Evolutionary conservation across 2,888 invertebrate genomes (phyloP).

Genomic region (Yponomeuta evonymella): DNA sequence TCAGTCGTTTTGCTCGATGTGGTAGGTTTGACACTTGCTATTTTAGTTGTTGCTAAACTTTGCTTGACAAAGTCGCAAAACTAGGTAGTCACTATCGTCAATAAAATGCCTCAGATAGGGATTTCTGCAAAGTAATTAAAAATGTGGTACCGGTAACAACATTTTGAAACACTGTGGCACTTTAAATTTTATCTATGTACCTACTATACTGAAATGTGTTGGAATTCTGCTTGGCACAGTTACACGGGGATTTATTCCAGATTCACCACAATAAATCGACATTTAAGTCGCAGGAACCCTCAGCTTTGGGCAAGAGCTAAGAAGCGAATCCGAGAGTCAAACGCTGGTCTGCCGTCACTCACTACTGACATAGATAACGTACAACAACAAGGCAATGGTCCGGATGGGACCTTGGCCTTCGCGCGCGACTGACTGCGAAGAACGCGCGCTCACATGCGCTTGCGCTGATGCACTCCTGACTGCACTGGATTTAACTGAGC

Average conservation of each 20-base stretch:
- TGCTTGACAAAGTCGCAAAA: constrained; percentile 52
- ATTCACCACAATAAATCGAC: background rate
- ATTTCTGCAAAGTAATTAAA: too few relatives aligned
- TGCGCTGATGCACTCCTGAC: constrained; percentile 55
- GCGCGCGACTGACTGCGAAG: constrained; percentile 59
- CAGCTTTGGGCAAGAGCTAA: background rate
- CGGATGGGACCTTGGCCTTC: constrained; percentile 62
- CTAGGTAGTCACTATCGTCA: constrained; percentile 18
- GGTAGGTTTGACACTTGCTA: too few relatives aligned
- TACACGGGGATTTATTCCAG: background rate
- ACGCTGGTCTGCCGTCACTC: background rate
- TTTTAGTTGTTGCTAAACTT: constrained; percentile 31
- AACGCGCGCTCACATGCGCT: constrained; percentile 46
- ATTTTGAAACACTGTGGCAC: too few relatives aligned
- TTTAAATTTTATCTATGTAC: too few relatives aligned
- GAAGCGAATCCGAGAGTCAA: background rate
- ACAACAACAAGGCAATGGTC: constrained; percentile 8
- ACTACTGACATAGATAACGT: background rate
- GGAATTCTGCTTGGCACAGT: too few relatives aligned
- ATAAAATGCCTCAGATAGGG: too few relatives aligned
- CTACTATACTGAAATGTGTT: too few relatives aligned
- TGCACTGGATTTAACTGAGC: constrained; percentile 19
- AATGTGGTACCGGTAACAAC: too few relatives aligned
- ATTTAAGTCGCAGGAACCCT: background rate
- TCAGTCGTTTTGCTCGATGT: background rate